These are phyloP conservation scores for Hydrophis major DNA, from an alignment of 2,797 vertebrate species.

Conservation along the genomic window DNA sequence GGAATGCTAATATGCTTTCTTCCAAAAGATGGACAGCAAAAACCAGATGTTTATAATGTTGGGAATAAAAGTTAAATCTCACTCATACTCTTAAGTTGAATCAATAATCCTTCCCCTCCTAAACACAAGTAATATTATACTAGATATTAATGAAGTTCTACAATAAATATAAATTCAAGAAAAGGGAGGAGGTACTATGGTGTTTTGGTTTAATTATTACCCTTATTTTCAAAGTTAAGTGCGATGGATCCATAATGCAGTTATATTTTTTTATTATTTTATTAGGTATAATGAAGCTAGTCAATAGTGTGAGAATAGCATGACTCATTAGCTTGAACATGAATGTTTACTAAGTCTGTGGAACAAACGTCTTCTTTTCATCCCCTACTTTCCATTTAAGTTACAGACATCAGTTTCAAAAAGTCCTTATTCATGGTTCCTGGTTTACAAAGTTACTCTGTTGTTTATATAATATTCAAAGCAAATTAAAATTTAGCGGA, in stretches of 20 bases:
- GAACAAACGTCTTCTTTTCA: conserved; percentile 28
- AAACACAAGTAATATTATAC: background rate
- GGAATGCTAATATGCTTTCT: background rate
- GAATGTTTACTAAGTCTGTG: conserved; percentile 12
- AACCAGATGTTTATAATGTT: background rate
- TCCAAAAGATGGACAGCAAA: background rate
- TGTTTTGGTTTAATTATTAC: conserved; percentile 36
- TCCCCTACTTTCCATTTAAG: conserved; percentile 4
- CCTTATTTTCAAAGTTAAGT: background rate
- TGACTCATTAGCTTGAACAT: conserved; percentile 7
- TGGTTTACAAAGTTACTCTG: conserved; percentile 41
- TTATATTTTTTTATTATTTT: conserved; percentile 39
- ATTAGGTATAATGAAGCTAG: background rate
- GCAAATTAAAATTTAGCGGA: conserved; percentile 51
- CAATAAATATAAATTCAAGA: background rate
- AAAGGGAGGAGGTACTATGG: background rate
- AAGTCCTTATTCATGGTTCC: conserved; percentile 42
- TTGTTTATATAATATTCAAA: conserved; percentile 45
- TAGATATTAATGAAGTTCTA: background rate
- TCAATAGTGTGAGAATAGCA: conserved; percentile 6
- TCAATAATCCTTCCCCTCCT: background rate
- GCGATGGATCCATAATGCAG: background rate
- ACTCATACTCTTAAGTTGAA: background rate
- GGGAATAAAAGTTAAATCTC: background rate
- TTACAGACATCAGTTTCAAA: conserved; percentile 27